These are phyloP conservation scores for Amazona finschi DNA, from an alignment of 2,797 vertebrate species.

Conservation along the genomic window DNA sequence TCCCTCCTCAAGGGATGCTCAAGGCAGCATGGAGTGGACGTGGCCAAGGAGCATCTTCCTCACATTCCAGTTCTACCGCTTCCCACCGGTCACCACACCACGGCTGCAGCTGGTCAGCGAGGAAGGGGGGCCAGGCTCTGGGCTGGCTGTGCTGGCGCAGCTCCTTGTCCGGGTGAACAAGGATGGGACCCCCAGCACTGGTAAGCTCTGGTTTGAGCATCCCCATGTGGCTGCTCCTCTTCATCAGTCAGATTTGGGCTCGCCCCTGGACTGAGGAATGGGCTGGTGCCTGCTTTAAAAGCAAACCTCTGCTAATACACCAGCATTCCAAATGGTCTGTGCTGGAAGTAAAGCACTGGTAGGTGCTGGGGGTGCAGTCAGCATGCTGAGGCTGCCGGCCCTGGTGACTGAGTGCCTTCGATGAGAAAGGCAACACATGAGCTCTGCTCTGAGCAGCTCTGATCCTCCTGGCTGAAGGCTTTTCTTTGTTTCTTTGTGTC, in stretches of 20 bases:
- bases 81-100: slow-evolving; percentile 83
- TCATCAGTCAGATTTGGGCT: not conserved
- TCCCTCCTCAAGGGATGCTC: slow-evolving; percentile 71
- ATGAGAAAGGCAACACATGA: not conserved
- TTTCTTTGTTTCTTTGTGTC: not conserved
- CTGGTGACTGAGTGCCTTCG: not conserved
- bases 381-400: not conserved
- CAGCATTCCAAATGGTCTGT: not conserved
- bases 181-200: slow-evolving; percentile 75
- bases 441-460: not conserved
- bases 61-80: slow-evolving; percentile 97
- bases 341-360: not conserved
- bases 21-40: not conserved
- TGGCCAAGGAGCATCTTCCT: slow-evolving; percentile 86
- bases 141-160: slow-evolving; percentile 58
- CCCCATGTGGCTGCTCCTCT: accelerated
- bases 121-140: not conserved
- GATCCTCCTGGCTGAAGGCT: not conserved
- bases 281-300: not conserved
- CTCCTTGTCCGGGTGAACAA: slow-evolving; percentile 76
- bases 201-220: slow-evolving; percentile 66
- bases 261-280: not conserved
- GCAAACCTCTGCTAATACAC: not conserved
- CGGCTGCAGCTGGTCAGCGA: slow-evolving; percentile 80
- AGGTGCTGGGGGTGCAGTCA: not conserved